Conservation (phyloP, 2,797 vertebrate species). For the Semaprochilodus insignis region DNA sequence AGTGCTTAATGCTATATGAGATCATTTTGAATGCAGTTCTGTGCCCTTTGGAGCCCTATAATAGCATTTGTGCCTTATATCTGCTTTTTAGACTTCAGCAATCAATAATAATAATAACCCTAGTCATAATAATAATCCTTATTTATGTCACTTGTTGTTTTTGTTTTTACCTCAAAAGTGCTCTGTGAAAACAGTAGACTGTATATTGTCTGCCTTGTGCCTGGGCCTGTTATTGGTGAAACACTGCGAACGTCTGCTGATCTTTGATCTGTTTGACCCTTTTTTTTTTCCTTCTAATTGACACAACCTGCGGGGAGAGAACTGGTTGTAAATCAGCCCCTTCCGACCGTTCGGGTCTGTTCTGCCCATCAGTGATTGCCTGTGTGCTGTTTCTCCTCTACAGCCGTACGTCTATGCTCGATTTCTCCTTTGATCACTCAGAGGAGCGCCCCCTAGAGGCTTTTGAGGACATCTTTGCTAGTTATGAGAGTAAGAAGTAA, state of each 20-base stretch:
- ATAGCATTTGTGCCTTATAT: too few relatives aligned
- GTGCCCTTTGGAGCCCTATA: too few relatives aligned
- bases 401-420: constrained; percentile 94
- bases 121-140: too few relatives aligned
- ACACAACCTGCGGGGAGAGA: neutral
- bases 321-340: constrained; percentile 37
- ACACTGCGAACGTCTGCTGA: constrained; percentile 7
- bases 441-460: constrained; percentile 95
- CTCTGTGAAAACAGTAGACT: neutral
- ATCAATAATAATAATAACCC: too few relatives aligned
- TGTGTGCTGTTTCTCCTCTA: constrained; percentile 82
- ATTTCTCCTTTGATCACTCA: constrained; percentile 99
- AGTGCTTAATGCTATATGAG: too few relatives aligned
- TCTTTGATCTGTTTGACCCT: constrained; percentile 18
- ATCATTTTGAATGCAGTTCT: too few relatives aligned
- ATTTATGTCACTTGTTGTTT: too few relatives aligned
- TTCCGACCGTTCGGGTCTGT: constrained; percentile 7
- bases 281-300: neutral
- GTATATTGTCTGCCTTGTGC: constrained; percentile 21
- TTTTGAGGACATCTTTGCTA: constrained; percentile 99
- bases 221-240: constrained; percentile 14
- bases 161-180: too few relatives aligned
- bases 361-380: constrained; percentile 72
- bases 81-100: too few relatives aligned
- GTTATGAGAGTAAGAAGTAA: constrained; percentile 99